Conservation (phyloP, 2,888 invertebrate species). For the Sinotaia quadrata region DNA sequence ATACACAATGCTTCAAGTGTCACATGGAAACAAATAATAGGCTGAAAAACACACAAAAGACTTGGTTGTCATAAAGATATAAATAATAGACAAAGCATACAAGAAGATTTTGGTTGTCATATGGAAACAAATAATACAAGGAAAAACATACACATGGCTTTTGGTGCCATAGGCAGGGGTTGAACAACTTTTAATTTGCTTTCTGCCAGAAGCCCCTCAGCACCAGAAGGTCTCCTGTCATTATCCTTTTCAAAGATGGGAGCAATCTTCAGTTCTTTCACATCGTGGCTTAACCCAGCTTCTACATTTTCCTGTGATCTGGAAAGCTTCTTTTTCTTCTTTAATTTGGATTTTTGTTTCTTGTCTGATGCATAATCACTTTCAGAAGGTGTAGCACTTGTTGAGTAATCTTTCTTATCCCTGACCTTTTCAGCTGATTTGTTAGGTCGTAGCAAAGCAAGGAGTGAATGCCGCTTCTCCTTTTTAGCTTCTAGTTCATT, state of each 20-base stretch:
- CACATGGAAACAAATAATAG: too few species aligned
- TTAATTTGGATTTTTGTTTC: conserved; percentile 48
- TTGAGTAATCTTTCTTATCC: conserved; percentile 26
- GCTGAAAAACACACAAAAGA: too few species aligned
- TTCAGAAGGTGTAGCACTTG: conserved; percentile 7
- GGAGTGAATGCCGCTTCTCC: conserved; percentile 62
- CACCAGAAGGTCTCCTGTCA: too few species aligned
- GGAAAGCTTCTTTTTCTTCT: conserved; percentile 33
- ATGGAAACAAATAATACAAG: too few species aligned
- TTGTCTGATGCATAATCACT: conserved; percentile 53
- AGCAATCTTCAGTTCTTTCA: conserved; percentile 56
- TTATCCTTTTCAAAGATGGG: conserved; percentile 48
- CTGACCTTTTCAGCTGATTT: conserved; percentile 53
- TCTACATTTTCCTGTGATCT: conserved; percentile 25
- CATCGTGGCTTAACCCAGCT: conserved; percentile 13
- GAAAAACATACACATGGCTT: conserved; percentile 65
- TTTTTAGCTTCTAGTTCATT: conserved; percentile 30
- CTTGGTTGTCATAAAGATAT: too few species aligned
- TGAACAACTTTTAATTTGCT: neutral
- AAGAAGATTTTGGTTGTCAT: too few species aligned
- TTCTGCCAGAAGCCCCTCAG: neutral
- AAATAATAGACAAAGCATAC: too few species aligned
- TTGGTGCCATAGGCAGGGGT: conserved; percentile 54
- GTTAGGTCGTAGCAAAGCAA: conserved; percentile 54
- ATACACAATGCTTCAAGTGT: conserved; percentile 69